A percentile compares a stretch with the other conserved stretches of the same genome.
Conservation (phyloP, 2,888 invertebrate species). For the Pimpla rufipes region DNA sequence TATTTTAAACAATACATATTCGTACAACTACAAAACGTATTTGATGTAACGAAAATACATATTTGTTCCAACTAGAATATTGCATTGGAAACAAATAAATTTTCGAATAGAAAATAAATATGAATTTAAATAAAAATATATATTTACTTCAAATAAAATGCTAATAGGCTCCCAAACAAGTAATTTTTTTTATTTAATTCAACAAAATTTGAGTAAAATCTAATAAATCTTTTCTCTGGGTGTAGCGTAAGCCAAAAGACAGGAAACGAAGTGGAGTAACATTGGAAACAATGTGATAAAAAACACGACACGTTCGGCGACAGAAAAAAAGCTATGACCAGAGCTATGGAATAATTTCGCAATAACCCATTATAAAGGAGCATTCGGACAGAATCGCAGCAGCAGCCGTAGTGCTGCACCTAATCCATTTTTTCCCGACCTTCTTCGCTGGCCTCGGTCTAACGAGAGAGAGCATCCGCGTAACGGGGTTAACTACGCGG, state of each 20-base stretch:
- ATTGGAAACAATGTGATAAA: neutral
- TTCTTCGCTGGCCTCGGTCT: slow-evolving; percentile 69
- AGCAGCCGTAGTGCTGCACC: slow-evolving; percentile 68
- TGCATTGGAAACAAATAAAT: no score
- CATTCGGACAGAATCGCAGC: slow-evolving; percentile 23
- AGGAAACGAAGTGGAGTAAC: neutral
- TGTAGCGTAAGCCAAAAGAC: slow-evolving; percentile 15
- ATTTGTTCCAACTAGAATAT: no score
- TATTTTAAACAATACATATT: no score
- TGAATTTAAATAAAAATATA: no score
- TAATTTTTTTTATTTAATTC: no score
- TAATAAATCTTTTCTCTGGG: no score
- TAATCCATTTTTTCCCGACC: slow-evolving; percentile 77
- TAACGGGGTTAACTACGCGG: slow-evolving; percentile 75
- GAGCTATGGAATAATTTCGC: slow-evolving; percentile 27
- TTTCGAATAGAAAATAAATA: no score
- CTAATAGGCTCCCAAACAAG: no score
- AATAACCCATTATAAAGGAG: slow-evolving; percentile 11
- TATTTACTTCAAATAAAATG: no score
- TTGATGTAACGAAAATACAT: no score
- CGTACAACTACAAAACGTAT: no score
- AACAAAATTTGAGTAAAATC: no score
- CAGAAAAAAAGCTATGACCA: slow-evolving; percentile 36
- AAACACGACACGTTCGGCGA: slow-evolving; percentile 18
- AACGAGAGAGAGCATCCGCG: slow-evolving; percentile 74